These are phyloP conservation scores for Drosophila teissieri DNA, from an alignment of 1,140 invertebrate species.

Conservation along the genomic window DNA sequence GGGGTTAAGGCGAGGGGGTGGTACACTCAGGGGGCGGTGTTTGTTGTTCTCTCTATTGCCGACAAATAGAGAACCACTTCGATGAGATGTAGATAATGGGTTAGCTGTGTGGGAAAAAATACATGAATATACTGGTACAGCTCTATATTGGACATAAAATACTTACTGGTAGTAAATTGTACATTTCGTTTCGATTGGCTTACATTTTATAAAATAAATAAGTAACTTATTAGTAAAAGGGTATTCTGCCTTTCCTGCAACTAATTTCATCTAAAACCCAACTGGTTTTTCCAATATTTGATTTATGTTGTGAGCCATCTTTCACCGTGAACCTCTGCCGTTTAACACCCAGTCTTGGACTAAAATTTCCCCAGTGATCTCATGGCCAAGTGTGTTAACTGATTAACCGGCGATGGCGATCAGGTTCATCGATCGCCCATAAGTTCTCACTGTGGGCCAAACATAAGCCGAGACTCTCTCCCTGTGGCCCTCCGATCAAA, in stretches of 20 bases:
- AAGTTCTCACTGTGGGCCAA: constrained; percentile 33
- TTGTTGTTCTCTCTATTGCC: constrained; percentile 11
- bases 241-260: too few relatives aligned
- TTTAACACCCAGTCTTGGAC: constrained; percentile 6
- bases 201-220: background rate
- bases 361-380: constrained; percentile 41
- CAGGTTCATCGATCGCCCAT: constrained; percentile 51
- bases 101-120: constrained; percentile 15
- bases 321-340: background rate
- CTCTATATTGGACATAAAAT: background rate
- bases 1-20: background rate
- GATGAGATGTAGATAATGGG: constrained; percentile 27
- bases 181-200: background rate
- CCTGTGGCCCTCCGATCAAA: constrained; percentile 16
- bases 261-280: background rate
- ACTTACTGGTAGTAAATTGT: background rate
- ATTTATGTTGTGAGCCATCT: background rate
- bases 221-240: background rate
- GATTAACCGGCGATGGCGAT: constrained; percentile 27
- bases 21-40: background rate
- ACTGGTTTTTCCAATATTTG: background rate
- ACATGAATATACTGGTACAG: background rate
- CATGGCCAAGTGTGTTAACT: constrained; percentile 42
- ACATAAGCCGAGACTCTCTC: constrained; percentile 57
- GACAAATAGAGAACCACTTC: constrained; percentile 24